Conservation (phyloP, 2,797 vertebrate species). For the Characodon lateralis region DNA sequence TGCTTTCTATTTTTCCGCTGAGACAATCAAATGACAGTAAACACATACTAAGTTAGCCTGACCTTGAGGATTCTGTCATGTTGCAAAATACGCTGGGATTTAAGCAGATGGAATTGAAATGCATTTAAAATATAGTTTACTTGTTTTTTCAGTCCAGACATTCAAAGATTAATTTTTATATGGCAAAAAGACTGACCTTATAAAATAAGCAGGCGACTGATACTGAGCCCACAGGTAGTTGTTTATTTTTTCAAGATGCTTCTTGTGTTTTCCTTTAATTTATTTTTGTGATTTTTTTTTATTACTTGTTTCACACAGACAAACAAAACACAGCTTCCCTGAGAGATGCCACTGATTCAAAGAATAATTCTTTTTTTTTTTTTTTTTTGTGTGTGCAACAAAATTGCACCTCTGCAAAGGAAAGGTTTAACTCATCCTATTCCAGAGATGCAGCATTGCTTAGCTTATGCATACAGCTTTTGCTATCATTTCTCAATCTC, state of each 20-base stretch:
- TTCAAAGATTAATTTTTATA: neutral
- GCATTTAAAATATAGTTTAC: neutral
- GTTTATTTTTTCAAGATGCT: neutral
- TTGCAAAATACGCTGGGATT: neutral
- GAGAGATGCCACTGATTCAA: neutral
- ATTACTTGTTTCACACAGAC: neutral
- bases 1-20: neutral
- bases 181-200: neutral
- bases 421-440: neutral
- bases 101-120: neutral
- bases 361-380: neutral
- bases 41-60: neutral
- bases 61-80: neutral
- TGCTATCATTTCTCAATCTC: neutral
- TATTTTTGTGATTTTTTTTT: neutral
- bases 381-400: neutral
- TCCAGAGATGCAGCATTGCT: neutral
- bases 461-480: neutral
- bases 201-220: neutral
- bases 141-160: neutral
- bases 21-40: neutral
- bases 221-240: neutral
- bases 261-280: neutral
- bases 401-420: slow-evolving; percentile 1
- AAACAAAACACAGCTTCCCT: neutral